phyloP scores from a whole-genome alignment of 30 jellyfish, hydroid and myxozoan genomes.

The Catostylus mosaicus region DNA sequence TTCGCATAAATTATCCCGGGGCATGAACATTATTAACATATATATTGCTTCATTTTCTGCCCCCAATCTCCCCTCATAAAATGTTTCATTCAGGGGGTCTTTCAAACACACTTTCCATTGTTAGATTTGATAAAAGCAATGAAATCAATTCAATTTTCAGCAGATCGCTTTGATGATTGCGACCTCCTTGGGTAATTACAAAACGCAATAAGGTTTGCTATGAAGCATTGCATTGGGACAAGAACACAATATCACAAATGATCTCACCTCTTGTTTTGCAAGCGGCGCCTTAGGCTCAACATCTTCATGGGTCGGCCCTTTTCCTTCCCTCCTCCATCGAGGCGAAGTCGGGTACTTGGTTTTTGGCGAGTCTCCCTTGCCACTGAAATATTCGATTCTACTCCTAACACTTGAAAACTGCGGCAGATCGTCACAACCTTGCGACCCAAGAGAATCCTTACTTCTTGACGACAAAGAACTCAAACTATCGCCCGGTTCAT shows the following conservation, averaged over 20 bases:
- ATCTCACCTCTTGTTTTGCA: constrained; percentile 86
- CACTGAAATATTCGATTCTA: constrained; percentile 52
- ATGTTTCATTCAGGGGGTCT: no score
- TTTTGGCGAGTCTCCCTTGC: constrained; percentile 40
- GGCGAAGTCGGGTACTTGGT: constrained; percentile 57
- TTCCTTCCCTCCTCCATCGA: constrained; percentile 56
- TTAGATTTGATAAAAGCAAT: no score
- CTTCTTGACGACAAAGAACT: constrained; percentile 88
- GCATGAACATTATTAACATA: no score
- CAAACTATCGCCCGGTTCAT: constrained; percentile 92
- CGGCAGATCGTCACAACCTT: constrained; percentile 66
- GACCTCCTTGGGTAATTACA: no score
- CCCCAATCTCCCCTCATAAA: no score
- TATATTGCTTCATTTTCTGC: no score
- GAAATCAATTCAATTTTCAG: no score
- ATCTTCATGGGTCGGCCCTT: constrained; percentile 51
- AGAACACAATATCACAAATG: no score
- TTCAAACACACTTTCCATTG: no score
- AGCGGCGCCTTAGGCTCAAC: constrained; percentile 82
- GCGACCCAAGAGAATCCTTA: constrained; percentile 92
- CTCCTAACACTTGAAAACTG: constrained; percentile 33
- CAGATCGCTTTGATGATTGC: no score
- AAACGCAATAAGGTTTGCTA: no score
- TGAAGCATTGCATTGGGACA: not conserved
- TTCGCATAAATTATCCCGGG: no score